Evolutionary conservation across 1,140 invertebrate genomes (phyloP).

Genomic region (Mya arenaria): DNA sequence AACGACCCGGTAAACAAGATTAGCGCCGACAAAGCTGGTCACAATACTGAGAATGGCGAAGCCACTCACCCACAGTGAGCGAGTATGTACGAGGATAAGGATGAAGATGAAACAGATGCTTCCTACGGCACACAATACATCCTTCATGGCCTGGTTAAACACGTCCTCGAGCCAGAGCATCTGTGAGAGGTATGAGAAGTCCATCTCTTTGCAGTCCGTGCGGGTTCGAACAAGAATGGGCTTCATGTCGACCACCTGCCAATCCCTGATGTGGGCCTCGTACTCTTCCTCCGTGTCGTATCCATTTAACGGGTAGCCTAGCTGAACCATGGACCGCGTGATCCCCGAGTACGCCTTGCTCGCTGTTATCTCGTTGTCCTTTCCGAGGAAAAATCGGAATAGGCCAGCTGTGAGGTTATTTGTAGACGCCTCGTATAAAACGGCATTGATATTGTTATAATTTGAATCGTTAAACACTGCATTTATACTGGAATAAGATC

Average conservation of each 20-base stretch:
- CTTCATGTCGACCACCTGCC: conserved; percentile 15
- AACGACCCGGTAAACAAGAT: conserved; percentile 67
- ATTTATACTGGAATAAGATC: conserved; percentile 41
- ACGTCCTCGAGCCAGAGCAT: conserved; percentile 46
- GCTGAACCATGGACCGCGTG: conserved; percentile 13
- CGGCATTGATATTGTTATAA: conserved; percentile 55
- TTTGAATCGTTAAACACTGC: conserved; percentile 59
- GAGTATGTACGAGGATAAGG: conserved; percentile 67
- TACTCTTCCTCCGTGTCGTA: background rate
- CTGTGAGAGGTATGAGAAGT: conserved; percentile 32
- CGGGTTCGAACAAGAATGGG: background rate
- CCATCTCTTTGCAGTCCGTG: conserved; percentile 2
- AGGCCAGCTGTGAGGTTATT: conserved; percentile 33
- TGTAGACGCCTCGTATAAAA: conserved; percentile 52
- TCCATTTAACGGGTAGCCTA: conserved; percentile 41
- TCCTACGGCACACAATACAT: conserved; percentile 64
- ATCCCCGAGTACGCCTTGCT: conserved; percentile 11
- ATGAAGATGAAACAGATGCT: conserved; percentile 68
- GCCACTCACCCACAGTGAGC: conserved; percentile 63
- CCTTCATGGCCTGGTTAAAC: conserved; percentile 56
- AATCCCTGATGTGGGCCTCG: conserved; percentile 18
- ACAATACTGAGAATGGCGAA: conserved; percentile 66
- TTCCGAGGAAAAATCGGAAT: conserved; percentile 52
- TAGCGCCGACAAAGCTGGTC: conserved; percentile 63
- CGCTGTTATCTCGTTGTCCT: conserved; percentile 29